Base-by-base conservation (phyloP, 1,140 invertebrate species). In the Thaumatotibia leucotreta region DNA sequence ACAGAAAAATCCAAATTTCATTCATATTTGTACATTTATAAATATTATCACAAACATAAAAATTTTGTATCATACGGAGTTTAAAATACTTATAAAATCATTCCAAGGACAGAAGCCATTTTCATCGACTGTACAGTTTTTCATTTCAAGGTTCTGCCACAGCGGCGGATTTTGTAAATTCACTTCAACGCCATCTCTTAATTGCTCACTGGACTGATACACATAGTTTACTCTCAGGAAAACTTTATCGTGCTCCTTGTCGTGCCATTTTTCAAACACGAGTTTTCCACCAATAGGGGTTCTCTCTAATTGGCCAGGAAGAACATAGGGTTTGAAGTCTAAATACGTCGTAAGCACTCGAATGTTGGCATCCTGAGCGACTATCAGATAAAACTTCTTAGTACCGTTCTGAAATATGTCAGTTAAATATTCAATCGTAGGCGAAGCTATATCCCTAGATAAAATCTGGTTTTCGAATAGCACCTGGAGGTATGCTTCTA, bases 231-330 rank as follows among this genome's bases (percentile, higher is more conserved):
- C 66, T 78, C 85, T 87, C 20, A 90, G 73, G 54, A 81, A 83
- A 52, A 76, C 65, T 22, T 67, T 63, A 11, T 72, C 69, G 8
- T 27, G 22, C 20, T 65, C 29, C n/a, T 58, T 54, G 63, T 83
- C 70, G 4, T 66, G 66, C 84, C 81, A 90, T 49, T 82, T 90
- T 72, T 90, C 77, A 66, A 90, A 87, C 4, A 90, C 79, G 5
- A 90, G 14, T 64, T 87, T 88, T n/a, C 86, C 85, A 4, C 86
- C 83, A 17, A 88, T 73, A 0, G 87, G 86, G 11, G 74, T 82
- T 10, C 72, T 74, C 64, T 84, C 80, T 66, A 76, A 75, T 23
- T 80, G 83, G 61, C 80, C 52, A 4, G 61, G n/a, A 20, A 88
- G 66, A 0, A 24, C 31, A 71, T 72, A 88, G 0, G 63, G 62